Conservation (phyloP, 1,140 invertebrate genomes). For the Eumeta japonica region DNA sequence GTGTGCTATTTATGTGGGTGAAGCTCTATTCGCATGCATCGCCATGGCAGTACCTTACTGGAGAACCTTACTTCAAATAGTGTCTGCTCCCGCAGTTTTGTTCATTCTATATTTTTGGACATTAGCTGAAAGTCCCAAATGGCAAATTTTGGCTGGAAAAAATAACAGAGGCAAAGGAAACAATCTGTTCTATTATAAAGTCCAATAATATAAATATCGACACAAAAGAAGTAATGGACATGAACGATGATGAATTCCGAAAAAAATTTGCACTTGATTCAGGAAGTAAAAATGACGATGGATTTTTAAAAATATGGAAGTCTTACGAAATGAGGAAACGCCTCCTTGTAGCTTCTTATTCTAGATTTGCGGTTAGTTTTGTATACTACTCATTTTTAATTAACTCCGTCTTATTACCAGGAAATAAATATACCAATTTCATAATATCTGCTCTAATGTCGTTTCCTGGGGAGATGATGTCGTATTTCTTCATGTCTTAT, state of each 20-base stretch:
- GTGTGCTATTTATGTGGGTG: constrained; percentile 33
- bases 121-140: constrained; percentile 35
- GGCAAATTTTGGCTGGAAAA: constrained; percentile 36
- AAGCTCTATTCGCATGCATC: constrained; percentile 30
- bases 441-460: constrained; percentile 65
- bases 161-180: constrained; percentile 27
- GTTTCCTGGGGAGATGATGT: constrained; percentile 67
- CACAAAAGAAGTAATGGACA: constrained; percentile 18
- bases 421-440: constrained; percentile 68
- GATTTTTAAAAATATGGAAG: constrained; percentile 19
- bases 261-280: constrained; percentile 22
- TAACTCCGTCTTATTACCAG: constrained; percentile 72
- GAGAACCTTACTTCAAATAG: constrained; percentile 28
- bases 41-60: constrained; percentile 34
- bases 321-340: constrained; percentile 30
- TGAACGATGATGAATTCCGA: constrained; percentile 23
- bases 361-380: constrained; percentile 66
- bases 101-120: constrained; percentile 24
- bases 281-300: constrained; percentile 18
- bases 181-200: constrained; percentile 24
- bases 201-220: constrained; percentile 31
- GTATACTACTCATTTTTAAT: constrained; percentile 79
- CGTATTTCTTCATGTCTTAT: constrained; percentile 62
- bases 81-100: constrained; percentile 30
- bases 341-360: constrained; percentile 47